Conservation (phyloP, 2,888 invertebrate species). For the Eristalis intricaria region DNA sequence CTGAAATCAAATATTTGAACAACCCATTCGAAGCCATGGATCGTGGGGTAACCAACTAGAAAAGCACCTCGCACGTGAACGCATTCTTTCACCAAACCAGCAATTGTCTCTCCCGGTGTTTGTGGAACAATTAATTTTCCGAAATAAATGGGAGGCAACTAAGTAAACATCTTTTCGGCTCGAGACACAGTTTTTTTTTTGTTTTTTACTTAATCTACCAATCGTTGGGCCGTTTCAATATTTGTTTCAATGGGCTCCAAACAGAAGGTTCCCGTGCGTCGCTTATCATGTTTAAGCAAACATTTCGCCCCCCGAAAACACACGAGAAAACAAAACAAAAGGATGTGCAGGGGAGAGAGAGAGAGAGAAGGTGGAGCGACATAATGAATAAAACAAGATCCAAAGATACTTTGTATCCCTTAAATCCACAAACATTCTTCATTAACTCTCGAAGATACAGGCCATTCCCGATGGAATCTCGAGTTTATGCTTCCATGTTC, state of each 20-base stretch:
- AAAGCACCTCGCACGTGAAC: constrained; percentile 41
- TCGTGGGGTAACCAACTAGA: constrained; percentile 4
- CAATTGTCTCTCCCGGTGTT: constrained; percentile 58
- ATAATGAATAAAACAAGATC: constrained; percentile 63
- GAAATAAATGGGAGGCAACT: constrained; percentile 29
- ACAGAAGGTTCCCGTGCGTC: neutral
- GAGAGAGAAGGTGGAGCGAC: constrained; percentile 22
- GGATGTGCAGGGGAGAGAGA: neutral
- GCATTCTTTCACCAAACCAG: constrained; percentile 32
- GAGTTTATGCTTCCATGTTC: neutral
- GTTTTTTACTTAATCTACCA: constrained; percentile 32
- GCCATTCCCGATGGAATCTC: constrained; percentile 2
- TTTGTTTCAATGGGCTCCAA: constrained; percentile 20
- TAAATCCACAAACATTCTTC: constrained; percentile 30
- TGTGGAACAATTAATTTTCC: constrained; percentile 45
- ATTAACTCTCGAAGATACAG: constrained; percentile 36
- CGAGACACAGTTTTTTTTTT: neutral
- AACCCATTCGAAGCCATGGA: constrained; percentile 13
- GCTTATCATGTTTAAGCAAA: constrained; percentile 60
- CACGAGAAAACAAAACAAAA: neutral
- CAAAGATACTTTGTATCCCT: constrained; percentile 27
- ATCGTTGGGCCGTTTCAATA: constrained; percentile 35
- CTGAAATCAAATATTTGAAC: constrained; percentile 50
- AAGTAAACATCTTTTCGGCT: constrained; percentile 31
- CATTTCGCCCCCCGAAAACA: constrained; percentile 30